Evolutionary conservation across 2,113 vertebrate species (phyloP).

Genomic region (Lepisosteus oculatus): DNA sequence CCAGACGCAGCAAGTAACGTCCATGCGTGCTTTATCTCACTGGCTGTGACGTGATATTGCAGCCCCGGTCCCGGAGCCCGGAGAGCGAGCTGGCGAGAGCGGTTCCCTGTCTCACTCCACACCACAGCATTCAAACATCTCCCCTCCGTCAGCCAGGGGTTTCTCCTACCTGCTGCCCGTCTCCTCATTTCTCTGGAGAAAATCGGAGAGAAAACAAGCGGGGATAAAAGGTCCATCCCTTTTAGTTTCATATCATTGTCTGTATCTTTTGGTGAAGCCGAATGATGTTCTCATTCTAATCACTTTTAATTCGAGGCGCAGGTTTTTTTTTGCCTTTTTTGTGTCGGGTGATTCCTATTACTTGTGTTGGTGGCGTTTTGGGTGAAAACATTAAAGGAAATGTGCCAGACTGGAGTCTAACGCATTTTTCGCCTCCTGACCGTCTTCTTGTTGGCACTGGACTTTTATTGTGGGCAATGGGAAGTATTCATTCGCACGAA

Average conservation of each 20-base stretch:
- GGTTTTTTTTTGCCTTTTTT: conserved; percentile 36
- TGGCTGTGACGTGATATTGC: conserved; percentile 76
- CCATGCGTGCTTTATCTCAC: conserved; percentile 70
- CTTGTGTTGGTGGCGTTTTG: conserved; percentile 39
- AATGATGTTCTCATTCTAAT: conserved; percentile 12
- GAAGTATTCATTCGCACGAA: conserved; percentile 79
- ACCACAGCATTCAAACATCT: conserved; percentile 69
- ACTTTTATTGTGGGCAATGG: conserved; percentile 84
- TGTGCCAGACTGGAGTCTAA: conserved; percentile 67
- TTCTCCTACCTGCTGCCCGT: conserved; percentile 48
- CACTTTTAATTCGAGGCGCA: conserved; percentile 17
- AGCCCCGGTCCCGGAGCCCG: conserved; percentile 63
- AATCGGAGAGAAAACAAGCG: conserved; percentile 42
- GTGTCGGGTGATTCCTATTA: conserved; percentile 40
- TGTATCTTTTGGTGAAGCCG: conserved; percentile 15
- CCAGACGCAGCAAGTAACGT: conserved; percentile 68
- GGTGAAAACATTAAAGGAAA: conserved; percentile 58
- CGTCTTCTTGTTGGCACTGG: conserved; percentile 75
- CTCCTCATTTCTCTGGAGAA: conserved; percentile 49
- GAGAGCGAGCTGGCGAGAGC: conserved; percentile 48
- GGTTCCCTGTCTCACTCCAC: conserved; percentile 58
- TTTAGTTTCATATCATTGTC: conserved; percentile 51
- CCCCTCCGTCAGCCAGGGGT: conserved; percentile 73
- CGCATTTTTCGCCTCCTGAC: conserved; percentile 63
- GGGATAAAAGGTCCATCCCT: conserved; percentile 44